Evolutionary conservation across 2,113 vertebrate genomes (phyloP), one percentile per base, ranked within the genome.

Genomic region (Poicephalus meyeri): DNA sequence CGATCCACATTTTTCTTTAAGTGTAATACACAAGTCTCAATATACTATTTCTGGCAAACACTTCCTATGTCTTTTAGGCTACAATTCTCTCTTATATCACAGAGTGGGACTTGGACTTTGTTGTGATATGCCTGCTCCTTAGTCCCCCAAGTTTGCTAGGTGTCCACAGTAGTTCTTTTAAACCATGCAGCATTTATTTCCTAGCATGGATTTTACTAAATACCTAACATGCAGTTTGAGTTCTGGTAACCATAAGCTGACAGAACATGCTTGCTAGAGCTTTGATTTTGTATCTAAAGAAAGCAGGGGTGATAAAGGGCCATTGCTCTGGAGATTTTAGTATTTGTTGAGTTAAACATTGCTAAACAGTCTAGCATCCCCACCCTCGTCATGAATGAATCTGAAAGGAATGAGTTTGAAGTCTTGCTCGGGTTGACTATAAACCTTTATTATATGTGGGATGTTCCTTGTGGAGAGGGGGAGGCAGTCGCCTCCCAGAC

Each of bases 401-500:
- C 96, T 97, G 96, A 96, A 97, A 98, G 96, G 96, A 98, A 98
- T 97, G 98, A 98, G 97, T 97, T 96, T 96, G 97, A 97, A 97
- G 94, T 96, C 95, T 96, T 93, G 97, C 89, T 97, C 85, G 84
- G 96, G 96, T 95, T 97, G 96, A 94, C 97, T 96, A 97, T 98
- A 98, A 98, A 97, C 97, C 97, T 98, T 98, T 98, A 98, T 97
- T 96, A 97, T 86, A 96, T 0, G 97, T 98, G 98, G 98, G 98
- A 97, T 95, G 98, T 97, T 98, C 96, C 97, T 95, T 41, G 39
- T 95, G 93, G 78, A 98, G 95, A 84, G 80, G 92, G 89, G 96
- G 44, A 94, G 93, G 91, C 89, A 64, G 93, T 92, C 90, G 82
- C 95, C 97, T 98, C 91, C 95, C 89, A 80, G 95, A 92, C 0